Conservation (phyloP, 2,113 vertebrate genomes). For the Stegostoma tigrinum region DNA sequence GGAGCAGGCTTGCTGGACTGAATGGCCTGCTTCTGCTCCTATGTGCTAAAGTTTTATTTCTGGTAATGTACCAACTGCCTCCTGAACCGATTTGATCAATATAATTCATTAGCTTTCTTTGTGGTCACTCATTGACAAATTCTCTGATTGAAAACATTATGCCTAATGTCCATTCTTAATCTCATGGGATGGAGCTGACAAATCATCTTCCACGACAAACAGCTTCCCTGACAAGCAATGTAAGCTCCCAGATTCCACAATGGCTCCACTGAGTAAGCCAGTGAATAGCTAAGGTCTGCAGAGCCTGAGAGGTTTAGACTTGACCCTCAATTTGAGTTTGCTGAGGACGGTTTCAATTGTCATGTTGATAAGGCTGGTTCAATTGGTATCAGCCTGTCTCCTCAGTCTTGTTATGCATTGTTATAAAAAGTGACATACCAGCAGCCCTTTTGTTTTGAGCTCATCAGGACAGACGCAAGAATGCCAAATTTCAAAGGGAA, state of each 20-base stretch:
- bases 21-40: too few relatives aligned
- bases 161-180: neutral
- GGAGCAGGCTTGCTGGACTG: too few relatives aligned
- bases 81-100: neutral
- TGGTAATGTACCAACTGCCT: neutral
- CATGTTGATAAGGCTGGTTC: neutral
- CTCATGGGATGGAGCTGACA: neutral
- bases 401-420: neutral
- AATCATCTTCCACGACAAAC: neutral
- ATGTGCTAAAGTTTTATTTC: neutral
- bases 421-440: neutral
- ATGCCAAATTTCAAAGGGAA: too few relatives aligned
- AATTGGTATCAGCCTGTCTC: neutral
- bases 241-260: neutral
- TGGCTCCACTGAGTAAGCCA: neutral
- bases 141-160: neutral
- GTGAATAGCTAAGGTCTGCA: neutral
- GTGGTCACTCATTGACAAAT: neutral
- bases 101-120: neutral
- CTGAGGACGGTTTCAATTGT: neutral
- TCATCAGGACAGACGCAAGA: too few relatives aligned
- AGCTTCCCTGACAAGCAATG: neutral
- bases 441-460: neutral
- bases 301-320: neutral
- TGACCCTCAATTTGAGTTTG: neutral